phyloP scores from a whole-genome alignment of 2,888 invertebrate genomes.

The Cyrtodaria siliqua region DNA sequence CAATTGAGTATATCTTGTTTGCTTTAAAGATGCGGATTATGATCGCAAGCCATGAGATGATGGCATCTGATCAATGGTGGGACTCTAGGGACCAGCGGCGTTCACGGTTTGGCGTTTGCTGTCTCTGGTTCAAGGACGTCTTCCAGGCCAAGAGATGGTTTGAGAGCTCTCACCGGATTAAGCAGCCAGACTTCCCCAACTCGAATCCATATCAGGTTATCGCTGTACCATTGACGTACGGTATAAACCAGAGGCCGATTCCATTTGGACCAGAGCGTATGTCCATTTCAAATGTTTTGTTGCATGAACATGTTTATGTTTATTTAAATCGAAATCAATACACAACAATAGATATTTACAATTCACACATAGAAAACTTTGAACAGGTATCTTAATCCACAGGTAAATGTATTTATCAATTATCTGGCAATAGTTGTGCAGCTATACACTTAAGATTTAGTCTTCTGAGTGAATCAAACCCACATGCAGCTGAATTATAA shows the following conservation, averaged over 20 bases:
- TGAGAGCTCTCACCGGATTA: constrained; percentile 62
- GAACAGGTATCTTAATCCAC: no score
- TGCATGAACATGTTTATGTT: no score
- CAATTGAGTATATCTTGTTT: background rate
- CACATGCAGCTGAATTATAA: no score
- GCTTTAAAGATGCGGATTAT: constrained; percentile 30
- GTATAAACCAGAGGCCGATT: constrained; percentile 31
- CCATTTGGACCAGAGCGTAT: constrained; percentile 47
- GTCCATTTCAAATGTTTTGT: no score
- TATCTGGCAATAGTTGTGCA: no score
- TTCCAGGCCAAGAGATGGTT: constrained; percentile 43
- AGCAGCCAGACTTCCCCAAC: constrained; percentile 71
- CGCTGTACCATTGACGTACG: constrained; percentile 54
- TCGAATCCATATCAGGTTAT: constrained; percentile 31
- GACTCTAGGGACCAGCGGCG: constrained; percentile 9
- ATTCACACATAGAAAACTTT: no score
- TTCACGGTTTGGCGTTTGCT: constrained; percentile 30
- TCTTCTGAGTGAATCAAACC: no score
- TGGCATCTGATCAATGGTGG: constrained; percentile 37
- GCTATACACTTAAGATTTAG: no score
- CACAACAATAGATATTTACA: no score
- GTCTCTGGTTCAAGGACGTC: constrained; percentile 57
- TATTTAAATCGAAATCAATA: no score
- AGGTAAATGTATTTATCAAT: no score
- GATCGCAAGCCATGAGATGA: constrained; percentile 19